Evolutionary conservation across 2,888 invertebrate genomes (phyloP).

Genomic region (Nemurella pictetii): DNA sequence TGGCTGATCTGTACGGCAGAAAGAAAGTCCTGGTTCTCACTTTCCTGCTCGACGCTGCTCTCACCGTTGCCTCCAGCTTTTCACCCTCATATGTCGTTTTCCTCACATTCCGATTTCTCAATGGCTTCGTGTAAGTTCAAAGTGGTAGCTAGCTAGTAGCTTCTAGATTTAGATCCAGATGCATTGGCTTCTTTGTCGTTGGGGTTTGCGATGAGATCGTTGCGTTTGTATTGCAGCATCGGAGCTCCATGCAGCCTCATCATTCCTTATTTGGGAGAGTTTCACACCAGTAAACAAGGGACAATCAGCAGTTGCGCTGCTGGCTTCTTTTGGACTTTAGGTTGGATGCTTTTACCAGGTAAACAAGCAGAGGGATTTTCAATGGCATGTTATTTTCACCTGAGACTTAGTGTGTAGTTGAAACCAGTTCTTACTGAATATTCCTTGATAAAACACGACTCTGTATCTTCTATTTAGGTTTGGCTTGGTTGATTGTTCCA

Average conservation of each 20-base stretch:
- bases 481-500: constrained; percentile 68
- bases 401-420: not conserved
- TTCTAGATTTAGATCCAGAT: no score
- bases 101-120: constrained; percentile 63
- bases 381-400: not conserved
- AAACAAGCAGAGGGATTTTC: constrained; percentile 24
- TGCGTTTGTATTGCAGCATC: constrained; percentile 50
- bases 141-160: no score
- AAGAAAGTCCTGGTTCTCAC: constrained; percentile 62
- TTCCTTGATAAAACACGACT: not conserved
- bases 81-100: constrained; percentile 63
- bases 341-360: constrained; percentile 66
- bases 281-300: constrained; percentile 62
- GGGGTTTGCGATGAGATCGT: not conserved
- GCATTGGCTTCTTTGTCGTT: no score
- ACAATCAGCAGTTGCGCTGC: constrained; percentile 64
- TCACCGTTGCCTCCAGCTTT: constrained; percentile 62
- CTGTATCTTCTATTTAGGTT: constrained; percentile 53
- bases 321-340: constrained; percentile 65
- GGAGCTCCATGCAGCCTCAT: constrained; percentile 65
- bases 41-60: constrained; percentile 56
- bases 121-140: constrained; percentile 62
- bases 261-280: constrained; percentile 68
- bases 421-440: not conserved
- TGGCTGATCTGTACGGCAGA: constrained; percentile 76